Evolutionary conservation across 2,797 vertebrate genomes (phyloP).

Genomic region (Choloepus didactylus): DNA sequence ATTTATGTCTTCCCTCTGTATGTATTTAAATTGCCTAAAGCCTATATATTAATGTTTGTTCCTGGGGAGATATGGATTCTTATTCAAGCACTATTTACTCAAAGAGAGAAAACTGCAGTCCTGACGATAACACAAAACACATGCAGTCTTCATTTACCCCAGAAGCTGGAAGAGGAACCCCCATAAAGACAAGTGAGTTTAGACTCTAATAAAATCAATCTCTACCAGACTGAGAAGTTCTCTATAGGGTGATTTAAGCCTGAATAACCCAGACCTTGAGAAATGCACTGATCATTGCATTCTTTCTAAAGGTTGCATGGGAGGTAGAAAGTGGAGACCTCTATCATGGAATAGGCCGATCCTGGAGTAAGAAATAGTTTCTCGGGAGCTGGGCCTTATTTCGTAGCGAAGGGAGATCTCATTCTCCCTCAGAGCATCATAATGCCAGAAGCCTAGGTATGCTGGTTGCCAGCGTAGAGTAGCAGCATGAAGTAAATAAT

Average conservation of each 20-base stretch:
- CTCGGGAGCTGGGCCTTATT: neutral
- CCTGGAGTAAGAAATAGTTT: neutral
- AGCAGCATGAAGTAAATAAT: neutral
- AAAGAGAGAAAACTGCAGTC: neutral
- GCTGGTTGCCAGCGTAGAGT: neutral
- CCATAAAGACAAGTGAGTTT: neutral
- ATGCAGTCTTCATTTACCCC: neutral
- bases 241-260: neutral
- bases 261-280: neutral
- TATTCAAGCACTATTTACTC: neutral
- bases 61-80: neutral
- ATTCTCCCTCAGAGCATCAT: neutral
- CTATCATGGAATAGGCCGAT: neutral
- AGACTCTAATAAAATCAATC: neutral
- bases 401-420: neutral
- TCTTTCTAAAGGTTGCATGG: neutral
- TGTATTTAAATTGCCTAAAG: neutral
- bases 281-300: neutral
- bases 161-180: neutral
- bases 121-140: neutral
- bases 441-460: neutral
- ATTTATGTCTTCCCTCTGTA: neutral
- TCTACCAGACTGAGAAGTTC: neutral
- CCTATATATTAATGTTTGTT: neutral
- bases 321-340: neutral